Conservation (phyloP, 2,888 invertebrate genomes). For the Trissonchulus sp. region DNA sequence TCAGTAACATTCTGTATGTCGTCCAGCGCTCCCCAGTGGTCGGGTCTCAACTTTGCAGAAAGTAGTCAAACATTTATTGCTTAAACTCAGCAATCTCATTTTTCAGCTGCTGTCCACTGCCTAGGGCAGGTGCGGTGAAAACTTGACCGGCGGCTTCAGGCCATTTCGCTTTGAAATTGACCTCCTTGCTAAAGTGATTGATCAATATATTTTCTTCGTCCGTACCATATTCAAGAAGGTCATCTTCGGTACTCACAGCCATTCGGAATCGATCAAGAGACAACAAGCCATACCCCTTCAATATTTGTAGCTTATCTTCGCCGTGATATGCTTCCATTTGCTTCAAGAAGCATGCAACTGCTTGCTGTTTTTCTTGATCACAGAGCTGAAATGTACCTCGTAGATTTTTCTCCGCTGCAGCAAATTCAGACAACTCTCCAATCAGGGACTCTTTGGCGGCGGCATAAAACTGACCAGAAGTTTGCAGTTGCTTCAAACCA, state of each 20-base stretch:
- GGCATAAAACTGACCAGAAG: background rate
- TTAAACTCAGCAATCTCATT: background rate
- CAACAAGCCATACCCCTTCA: background rate
- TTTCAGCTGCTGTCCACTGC: background rate
- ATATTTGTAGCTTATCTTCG: background rate
- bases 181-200: background rate
- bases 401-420: background rate
- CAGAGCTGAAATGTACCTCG: background rate
- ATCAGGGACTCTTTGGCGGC: background rate
- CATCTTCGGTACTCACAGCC: background rate
- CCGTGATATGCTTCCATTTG: background rate
- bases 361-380: background rate
- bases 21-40: background rate
- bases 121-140: background rate
- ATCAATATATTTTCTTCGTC: background rate
- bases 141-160: background rate
- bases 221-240: background rate
- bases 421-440: background rate
- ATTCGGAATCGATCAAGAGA: background rate
- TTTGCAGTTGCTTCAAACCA: background rate
- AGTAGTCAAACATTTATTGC: background rate
- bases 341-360: background rate
- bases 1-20: background rate
- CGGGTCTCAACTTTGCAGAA: background rate
- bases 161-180: background rate